These are phyloP conservation scores for Phalera bucephala DNA, from an alignment of 2,888 invertebrate genomes.

Conservation along the genomic window DNA sequence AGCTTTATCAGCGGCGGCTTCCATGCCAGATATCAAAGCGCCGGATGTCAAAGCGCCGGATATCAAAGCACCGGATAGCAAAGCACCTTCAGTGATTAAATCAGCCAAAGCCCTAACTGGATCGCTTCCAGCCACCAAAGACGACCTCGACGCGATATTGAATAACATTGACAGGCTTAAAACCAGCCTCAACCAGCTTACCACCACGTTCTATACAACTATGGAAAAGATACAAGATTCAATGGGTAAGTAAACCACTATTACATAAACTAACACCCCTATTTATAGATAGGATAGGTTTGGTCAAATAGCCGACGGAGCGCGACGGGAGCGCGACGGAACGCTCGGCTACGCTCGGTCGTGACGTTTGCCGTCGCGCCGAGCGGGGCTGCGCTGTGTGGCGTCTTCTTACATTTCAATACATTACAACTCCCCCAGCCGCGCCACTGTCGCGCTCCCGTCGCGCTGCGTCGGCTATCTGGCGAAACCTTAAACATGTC, in stretches of 20 bases:
- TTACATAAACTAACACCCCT: no score
- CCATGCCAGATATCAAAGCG: background rate
- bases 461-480: no score
- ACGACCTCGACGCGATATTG: conserved; percentile 33
- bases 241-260: conserved; percentile 1
- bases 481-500: no score
- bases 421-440: no score
- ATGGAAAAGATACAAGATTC: conserved; percentile 13
- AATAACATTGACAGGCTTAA: conserved; percentile 33
- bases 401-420: no score
- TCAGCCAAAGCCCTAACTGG: background rate
- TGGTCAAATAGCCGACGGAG: no score
- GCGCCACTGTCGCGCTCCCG: no score
- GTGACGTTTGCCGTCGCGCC: no score
- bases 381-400: no score
- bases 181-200: conserved; percentile 45
- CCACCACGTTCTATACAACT: conserved; percentile 24
- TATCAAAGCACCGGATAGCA: background rate
- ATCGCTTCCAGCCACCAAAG: conserved; percentile 13
- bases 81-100: background rate
- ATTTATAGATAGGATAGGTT: no score
- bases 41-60: background rate
- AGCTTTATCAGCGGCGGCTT: background rate
- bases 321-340: no score
- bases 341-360: no score